Base-by-base conservation (phyloP, 2,888 invertebrate genomes). In the Lasioglossum marginatum region DNA sequence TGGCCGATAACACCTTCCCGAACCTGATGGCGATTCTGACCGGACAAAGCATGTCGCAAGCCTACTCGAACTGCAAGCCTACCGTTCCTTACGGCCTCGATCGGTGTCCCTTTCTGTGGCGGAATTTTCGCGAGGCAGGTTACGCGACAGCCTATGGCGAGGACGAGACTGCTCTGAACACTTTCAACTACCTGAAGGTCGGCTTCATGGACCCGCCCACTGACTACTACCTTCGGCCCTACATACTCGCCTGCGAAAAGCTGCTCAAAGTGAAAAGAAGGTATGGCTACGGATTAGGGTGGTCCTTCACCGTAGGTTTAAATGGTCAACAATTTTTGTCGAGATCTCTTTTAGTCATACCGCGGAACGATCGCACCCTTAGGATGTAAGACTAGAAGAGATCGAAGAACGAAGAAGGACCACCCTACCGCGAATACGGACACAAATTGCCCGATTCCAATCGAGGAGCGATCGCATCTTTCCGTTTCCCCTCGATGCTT, bases 1-100 rank as follows among this genome's bases (percentile, higher is more conserved):
- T 98, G 86, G 98, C 97, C 12, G 98, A 98, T 93, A 99, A 99
- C 92, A 99, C 98, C 0, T 98, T 98, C 93, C 98, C 99, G 0
- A 99, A 99, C 95, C 95, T 99, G 76, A 97, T 98, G 96, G 98
- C 98, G 0, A 96, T 97, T 71, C 95, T 98, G 23, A 97, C 97
- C 0, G 99, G 98, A 1, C 96, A 96, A 87, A 96, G 95, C 85
- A 93, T 95, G 52, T 90, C 93, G 0, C 91, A 96, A 27, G 95
- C 97, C 23, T 95, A 96, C 74, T 94, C 96, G 19, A 93, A 96
- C 73, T 96, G 96, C 88, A 94, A 96, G 45, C 96, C 96, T 23
- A 96, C 96, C 45, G 85, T 88, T 1, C 80, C 93, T 0, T 92
- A 92, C 93, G 96, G 96, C 57, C 93, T 97, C 77, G 98, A 98